phyloP scores from a whole-genome alignment of 2,797 vertebrate species.

The Phaenicophaeus curvirostris region DNA sequence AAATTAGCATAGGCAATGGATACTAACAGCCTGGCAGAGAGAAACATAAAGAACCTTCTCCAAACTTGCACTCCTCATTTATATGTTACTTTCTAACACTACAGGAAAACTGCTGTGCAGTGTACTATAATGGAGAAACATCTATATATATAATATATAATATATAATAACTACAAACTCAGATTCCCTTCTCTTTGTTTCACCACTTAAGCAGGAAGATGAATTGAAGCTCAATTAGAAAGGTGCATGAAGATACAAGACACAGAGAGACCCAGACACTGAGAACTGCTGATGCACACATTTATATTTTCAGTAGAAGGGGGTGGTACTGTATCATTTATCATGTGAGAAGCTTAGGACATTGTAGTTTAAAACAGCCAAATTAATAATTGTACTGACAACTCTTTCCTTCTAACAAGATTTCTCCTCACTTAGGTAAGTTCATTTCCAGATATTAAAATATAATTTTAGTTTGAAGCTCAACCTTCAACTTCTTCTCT shows the following conservation, averaged over 20 bases:
- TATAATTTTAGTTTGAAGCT: background rate
- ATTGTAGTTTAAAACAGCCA: background rate
- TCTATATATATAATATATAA: too few relatives aligned
- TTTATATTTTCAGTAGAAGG: background rate
- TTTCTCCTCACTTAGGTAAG: background rate
- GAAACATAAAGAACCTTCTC: background rate
- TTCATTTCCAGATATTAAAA: background rate
- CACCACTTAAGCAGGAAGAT: background rate
- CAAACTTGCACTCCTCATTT: background rate
- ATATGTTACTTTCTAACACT: background rate
- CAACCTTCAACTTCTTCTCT: background rate
- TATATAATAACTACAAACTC: background rate
- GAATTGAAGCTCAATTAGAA: background rate
- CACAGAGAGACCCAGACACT: background rate
- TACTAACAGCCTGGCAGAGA: background rate
- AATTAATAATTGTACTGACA: conserved; percentile 2
- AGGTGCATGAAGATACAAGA: background rate
- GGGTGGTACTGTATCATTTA: background rate
- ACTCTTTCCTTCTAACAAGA: background rate
- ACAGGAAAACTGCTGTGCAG: background rate
- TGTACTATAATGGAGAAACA: background rate
- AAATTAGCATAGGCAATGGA: background rate
- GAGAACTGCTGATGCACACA: background rate
- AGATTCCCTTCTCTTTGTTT: background rate
- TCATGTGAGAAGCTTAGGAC: background rate